Evolutionary conservation across 2,113 vertebrate genomes (phyloP), one percentile per base, ranked within the genome.

Genomic region (Haemorhous mexicanus): DNA sequence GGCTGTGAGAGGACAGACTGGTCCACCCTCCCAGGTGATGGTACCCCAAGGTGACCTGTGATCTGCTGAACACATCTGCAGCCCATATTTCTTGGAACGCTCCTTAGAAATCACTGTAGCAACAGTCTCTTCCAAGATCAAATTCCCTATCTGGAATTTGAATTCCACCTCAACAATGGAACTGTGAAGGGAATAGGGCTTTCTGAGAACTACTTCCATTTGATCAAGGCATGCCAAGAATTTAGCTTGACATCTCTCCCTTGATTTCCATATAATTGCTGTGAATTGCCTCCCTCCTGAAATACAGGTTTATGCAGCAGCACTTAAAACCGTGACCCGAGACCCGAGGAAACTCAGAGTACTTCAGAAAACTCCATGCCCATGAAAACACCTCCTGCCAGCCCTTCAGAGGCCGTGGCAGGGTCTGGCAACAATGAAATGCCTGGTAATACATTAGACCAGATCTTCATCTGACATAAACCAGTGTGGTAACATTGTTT

Each of bases 281-380:
- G 59, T 58, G 44, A 84, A 77, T 62, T 80, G 23, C 47, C 9
- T 87, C 30, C 44, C n/a, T 81, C 28, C 58, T 86, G 69, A 81
- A 26, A 49, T 16, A 55, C 22, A 63, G 20, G 37, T 80, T 90
- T 41, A 74, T 18, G 43, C n/a, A 86, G 46, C 49, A 76, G 58
- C 39, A 90, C 14, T 56, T 92, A 41, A 92, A 77, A 83, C 6
- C 46, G 13, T 56, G 55, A 69, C 75, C 53, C 32, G n/a, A 84
- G 50, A 68, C 75, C 53, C 32, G n/a, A 84, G 50, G 90, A 80
- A 94, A 83, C 11, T 76, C 67, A 64, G 58, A 82, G 37, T 56
- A n/a, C n/a, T 86, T 83, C 43, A 86, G 24, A 61, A 74, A 92
- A 76, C 28, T 73, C 41, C 17, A 43, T 4, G 17, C 30, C 81